Conservation (phyloP, 2,888 invertebrate genomes). For the Octonoba sinensis region DNA sequence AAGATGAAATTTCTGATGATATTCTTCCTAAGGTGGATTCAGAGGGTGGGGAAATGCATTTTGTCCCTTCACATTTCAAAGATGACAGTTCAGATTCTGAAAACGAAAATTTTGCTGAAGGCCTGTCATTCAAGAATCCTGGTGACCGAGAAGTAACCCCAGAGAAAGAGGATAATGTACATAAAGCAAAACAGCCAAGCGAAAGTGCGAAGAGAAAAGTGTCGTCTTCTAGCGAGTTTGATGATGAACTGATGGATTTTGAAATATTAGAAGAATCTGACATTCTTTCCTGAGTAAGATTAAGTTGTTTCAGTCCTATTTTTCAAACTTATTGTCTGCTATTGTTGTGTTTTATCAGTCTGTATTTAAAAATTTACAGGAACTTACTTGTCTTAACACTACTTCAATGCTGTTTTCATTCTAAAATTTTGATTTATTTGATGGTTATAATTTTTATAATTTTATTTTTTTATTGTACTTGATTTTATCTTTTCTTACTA, state of each 20-base stretch:
- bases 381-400: too few species aligned
- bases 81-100: conserved; percentile 69
- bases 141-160: background rate
- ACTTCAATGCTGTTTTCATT: too few species aligned
- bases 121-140: conserved; percentile 36
- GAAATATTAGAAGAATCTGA: conserved; percentile 56
- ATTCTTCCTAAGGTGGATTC: conserved; percentile 68
- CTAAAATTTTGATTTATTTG: too few species aligned
- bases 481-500: too few species aligned
- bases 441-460: too few species aligned
- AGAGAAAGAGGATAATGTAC: background rate
- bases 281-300: conserved; percentile 19
- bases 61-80: conserved; percentile 65
- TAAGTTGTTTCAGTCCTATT: too few species aligned
- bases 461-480: too few species aligned
- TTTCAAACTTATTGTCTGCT: too few species aligned
- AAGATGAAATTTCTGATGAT: conserved; percentile 68
- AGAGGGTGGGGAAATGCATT: conserved; percentile 57
- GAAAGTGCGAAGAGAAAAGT: background rate
- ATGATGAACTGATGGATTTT: conserved; percentile 55
- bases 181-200: background rate
- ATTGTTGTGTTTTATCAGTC: too few species aligned
- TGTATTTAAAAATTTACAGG: too few species aligned
- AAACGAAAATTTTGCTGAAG: conserved; percentile 67
- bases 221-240: conserved; percentile 39